Conservation (phyloP, 2,888 invertebrate genomes). For the Nycteola revayana region DNA sequence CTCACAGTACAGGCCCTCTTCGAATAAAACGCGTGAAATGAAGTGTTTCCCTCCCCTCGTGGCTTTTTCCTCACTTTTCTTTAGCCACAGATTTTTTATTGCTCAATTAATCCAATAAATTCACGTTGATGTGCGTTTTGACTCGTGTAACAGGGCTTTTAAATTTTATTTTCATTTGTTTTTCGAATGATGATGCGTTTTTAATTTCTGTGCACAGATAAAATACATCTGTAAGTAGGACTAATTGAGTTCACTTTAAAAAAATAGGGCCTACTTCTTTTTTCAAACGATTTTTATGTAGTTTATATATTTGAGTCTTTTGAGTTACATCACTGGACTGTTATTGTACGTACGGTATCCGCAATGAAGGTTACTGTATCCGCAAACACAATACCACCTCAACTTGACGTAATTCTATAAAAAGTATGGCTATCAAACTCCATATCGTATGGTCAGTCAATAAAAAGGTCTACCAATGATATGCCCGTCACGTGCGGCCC, state of each 20-base stretch:
- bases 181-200: conserved; percentile 19
- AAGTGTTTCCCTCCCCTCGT: conserved; percentile 67
- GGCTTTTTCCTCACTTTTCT: conserved; percentile 34
- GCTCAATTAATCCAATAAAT: conserved; percentile 69
- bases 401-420: conserved; percentile 9
- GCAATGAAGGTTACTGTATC: no score
- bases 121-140: conserved; percentile 48
- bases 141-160: conserved; percentile 43
- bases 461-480: conserved; percentile 64
- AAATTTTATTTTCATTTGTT: conserved; percentile 38
- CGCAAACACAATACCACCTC: no score
- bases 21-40: conserved; percentile 78
- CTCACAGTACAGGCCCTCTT: conserved; percentile 53
- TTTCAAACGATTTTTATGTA: no score
- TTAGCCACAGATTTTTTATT: conserved; percentile 63
- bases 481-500: conserved; percentile 71
- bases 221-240: conserved; percentile 21
- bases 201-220: conserved; percentile 16
- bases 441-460: conserved; percentile 65
- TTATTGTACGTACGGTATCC: no score
- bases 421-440: conserved; percentile 28
- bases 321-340: no score
- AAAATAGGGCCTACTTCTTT: no score
- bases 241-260: no score
- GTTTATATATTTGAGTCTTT: no score